Conservation (phyloP, 2,888 invertebrate genomes). For the Allygus modestus region DNA sequence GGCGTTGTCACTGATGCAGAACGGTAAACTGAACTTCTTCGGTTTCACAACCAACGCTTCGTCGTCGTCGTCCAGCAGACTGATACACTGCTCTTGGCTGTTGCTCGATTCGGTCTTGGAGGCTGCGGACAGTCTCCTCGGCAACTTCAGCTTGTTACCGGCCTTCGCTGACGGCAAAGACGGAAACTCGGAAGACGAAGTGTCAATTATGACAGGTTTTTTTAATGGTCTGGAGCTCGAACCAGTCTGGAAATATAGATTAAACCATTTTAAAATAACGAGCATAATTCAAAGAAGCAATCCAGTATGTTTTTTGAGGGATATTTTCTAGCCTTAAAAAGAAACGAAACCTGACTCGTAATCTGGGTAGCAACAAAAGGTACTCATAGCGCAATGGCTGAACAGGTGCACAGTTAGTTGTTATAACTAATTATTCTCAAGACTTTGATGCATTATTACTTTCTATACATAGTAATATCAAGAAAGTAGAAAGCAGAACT, state of each 20-base stretch:
- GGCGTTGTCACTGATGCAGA: not conserved
- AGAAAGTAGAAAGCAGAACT: no score
- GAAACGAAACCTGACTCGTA: no score
- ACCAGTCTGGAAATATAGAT: not conserved
- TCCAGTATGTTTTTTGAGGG: no score
- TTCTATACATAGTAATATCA: no score
- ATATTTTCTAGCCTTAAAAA: no score
- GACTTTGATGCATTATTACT: no score
- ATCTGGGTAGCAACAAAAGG: no score
- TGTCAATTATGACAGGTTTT: slow-evolving; percentile 10
- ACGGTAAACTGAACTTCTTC: slow-evolving; percentile 29
- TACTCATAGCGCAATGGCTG: no score
- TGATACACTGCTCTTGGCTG: not conserved
- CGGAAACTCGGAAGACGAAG: slow-evolving; percentile 2
- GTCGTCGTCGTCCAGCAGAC: not conserved
- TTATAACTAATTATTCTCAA: no score
- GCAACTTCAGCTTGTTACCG: slow-evolving; percentile 28
- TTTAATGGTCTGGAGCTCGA: not conserved
- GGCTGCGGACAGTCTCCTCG: not conserved
- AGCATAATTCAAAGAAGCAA: no score
- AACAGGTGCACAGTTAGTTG: no score
- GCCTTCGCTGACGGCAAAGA: not conserved
- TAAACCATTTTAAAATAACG: no score
- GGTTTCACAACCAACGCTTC: not conserved
- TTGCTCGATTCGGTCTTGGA: not conserved